These are phyloP conservation scores for Helicoverpa zea DNA, from an alignment of 1,140 invertebrate genomes.

Conservation along the genomic window DNA sequence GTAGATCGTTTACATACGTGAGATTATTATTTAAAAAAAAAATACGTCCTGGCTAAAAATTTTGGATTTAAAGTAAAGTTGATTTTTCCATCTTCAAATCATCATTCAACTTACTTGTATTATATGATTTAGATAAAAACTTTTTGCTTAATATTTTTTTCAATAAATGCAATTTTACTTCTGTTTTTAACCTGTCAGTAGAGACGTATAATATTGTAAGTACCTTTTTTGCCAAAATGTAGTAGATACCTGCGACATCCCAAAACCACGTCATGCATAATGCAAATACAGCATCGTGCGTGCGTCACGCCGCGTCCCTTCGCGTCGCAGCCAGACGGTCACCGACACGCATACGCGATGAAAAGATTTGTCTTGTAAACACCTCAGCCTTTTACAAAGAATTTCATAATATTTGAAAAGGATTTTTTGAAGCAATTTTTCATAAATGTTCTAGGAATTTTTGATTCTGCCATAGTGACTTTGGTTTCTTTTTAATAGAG, in stretches of 20 bases:
- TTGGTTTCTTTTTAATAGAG: background rate
- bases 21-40: too few relatives aligned
- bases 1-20: too few relatives aligned
- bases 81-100: too few relatives aligned
- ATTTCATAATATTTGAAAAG: slow-evolving; percentile 1
- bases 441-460: background rate
- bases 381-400: slow-evolving; percentile 24
- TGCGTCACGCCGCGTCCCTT: background rate
- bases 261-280: slow-evolving; percentile 9
- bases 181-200: too few relatives aligned
- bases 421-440: background rate
- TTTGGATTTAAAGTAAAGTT: too few relatives aligned
- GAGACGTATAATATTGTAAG: too few relatives aligned
- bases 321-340: slow-evolving; percentile 35
- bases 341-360: slow-evolving; percentile 42
- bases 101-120: too few relatives aligned
- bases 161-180: too few relatives aligned
- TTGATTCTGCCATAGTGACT: background rate
- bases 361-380: slow-evolving; percentile 21
- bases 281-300: background rate
- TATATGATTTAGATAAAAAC: background rate
- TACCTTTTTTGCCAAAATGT: too few relatives aligned
- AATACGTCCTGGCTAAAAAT: too few relatives aligned
- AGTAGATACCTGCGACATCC: background rate
- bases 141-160: background rate